phyloP scores from a whole-genome alignment of 2,888 invertebrate species.

The Cynaeus angustus region DNA sequence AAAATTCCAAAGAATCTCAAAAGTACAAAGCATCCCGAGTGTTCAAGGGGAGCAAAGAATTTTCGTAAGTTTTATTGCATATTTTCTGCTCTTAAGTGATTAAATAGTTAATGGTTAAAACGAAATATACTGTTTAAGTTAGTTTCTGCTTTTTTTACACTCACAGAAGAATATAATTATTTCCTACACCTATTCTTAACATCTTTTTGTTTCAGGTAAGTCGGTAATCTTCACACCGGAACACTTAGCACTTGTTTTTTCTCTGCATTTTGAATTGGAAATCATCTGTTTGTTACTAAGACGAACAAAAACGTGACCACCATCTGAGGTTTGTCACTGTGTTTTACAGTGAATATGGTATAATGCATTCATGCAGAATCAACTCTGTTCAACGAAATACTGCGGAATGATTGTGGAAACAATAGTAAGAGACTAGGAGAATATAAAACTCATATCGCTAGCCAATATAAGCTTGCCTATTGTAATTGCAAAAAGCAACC shows the following conservation, averaged over 20 bases:
- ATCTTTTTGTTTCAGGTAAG: conserved; percentile 41
- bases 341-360: neutral
- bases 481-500: conserved; percentile 51
- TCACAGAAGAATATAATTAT: neutral
- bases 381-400: conserved; percentile 26
- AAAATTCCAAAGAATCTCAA: too few species aligned
- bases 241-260: neutral
- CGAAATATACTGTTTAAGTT: too few species aligned
- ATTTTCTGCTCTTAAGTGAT: too few species aligned
- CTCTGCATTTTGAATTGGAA: neutral
- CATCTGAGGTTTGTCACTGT: neutral
- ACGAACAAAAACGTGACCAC: neutral
- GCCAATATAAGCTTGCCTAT: conserved; percentile 43
- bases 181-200: neutral
- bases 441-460: conserved; percentile 42
- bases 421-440: conserved; percentile 35
- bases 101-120: too few species aligned
- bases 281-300: neutral
- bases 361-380: conserved; percentile 18
- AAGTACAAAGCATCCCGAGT: too few species aligned
- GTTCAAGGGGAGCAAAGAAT: too few species aligned
- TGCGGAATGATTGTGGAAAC: conserved; percentile 42
- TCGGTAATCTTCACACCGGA: neutral
- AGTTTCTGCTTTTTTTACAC: too few species aligned
- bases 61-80: too few species aligned